Evolutionary conservation across 2,113 vertebrate genomes (phyloP).

Genomic region (Arizona elegans): DNA sequence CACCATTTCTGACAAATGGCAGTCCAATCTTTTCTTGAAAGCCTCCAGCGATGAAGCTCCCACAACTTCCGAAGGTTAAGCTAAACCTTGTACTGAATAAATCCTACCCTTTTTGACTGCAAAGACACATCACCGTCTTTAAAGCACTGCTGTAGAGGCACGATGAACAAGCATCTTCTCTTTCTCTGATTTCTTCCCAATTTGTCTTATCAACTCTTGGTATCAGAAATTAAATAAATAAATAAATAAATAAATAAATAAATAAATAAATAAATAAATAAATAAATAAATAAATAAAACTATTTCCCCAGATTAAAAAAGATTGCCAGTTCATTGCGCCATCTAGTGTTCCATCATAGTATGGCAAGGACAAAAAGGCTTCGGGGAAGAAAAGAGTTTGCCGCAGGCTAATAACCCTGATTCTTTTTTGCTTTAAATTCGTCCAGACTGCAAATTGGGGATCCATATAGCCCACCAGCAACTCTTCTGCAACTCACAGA

Average conservation of each 20-base stretch:
- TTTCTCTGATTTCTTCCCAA: not conserved
- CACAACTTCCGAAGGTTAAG: no score
- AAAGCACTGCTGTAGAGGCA: not conserved
- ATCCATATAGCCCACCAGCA: no score
- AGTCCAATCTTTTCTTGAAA: no score
- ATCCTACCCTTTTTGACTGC: not conserved
- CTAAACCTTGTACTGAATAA: no score
- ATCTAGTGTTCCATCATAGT: conserved; percentile 54
- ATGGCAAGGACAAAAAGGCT: not conserved
- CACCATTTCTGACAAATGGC: no score
- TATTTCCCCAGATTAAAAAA: not conserved
- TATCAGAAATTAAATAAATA: not conserved
- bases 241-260: no score
- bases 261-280: no score
- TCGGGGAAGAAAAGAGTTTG: not conserved
- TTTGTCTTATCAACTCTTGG: not conserved
- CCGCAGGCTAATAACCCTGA: not conserved
- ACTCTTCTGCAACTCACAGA: no score
- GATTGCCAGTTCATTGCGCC: conserved; percentile 54
- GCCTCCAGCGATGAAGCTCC: no score
- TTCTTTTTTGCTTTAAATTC: not conserved
- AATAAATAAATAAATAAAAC: not conserved
- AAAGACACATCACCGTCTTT: not conserved
- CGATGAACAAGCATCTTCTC: not conserved
- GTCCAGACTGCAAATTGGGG: no score